Conservation (phyloP, 2,113 vertebrate genomes). For the Penelope pileata region DNA sequence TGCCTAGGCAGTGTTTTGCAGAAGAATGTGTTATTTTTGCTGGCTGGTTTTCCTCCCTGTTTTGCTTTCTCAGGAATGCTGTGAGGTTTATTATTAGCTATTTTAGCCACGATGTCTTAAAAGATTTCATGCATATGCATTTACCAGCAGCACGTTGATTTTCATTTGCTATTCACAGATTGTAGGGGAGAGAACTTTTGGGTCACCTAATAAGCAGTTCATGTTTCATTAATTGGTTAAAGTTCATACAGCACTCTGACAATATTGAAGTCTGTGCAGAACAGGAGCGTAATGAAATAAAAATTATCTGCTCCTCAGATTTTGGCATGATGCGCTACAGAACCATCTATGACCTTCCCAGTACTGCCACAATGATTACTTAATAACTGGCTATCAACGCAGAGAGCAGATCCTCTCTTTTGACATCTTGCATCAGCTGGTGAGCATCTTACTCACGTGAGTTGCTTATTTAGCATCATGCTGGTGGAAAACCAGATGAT, state of each 20-base stretch:
- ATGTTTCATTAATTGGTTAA: conserved; percentile 67
- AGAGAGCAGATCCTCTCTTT: not conserved
- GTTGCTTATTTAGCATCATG: not conserved
- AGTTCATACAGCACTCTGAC: conserved; percentile 56
- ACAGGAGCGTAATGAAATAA: conserved; percentile 65
- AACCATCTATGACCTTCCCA: conserved; percentile 16
- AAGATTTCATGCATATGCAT: conserved; percentile 57
- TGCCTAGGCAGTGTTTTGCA: conserved; percentile 17
- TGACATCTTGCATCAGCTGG: not conserved
- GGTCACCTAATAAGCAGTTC: conserved; percentile 68
- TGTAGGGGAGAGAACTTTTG: conserved; percentile 27
- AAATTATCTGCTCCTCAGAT: conserved; percentile 53
- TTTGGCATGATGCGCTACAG: conserved; percentile 47
- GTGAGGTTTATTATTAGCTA: conserved; percentile 44
- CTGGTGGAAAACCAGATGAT: conserved; percentile 19
- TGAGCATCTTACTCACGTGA: not conserved
- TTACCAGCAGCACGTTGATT: conserved; percentile 35
- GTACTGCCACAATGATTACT: not conserved
- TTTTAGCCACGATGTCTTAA: conserved; percentile 38
- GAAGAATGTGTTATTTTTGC: conserved; percentile 27
- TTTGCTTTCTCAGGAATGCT: conserved; percentile 21
- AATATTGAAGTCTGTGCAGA: conserved; percentile 50
- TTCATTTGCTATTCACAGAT: conserved; percentile 61
- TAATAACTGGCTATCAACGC: conserved; percentile 49
- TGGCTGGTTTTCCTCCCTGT: conserved; percentile 17